Percentiles rank a stretch among this genome's conserved stretches.
Conservation (phyloP, 2,797 vertebrate species). For the Luscinia megarhynchos region DNA sequence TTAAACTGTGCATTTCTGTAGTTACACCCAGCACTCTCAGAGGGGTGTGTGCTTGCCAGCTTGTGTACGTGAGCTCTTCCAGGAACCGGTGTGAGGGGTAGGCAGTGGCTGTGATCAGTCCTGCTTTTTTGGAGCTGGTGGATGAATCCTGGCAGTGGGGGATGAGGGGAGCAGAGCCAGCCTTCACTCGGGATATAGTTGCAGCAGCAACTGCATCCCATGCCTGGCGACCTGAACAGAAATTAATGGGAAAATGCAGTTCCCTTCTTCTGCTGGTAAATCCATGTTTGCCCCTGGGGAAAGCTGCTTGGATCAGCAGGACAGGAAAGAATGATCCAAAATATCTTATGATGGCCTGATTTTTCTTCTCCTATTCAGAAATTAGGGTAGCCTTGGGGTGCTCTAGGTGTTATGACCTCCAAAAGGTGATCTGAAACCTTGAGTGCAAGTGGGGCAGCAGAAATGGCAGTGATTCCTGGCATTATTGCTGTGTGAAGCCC, state of each 20-base stretch:
- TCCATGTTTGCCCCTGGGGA: neutral
- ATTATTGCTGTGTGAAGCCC: neutral
- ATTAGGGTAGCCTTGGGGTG: neutral
- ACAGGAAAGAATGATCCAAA: neutral
- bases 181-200: neutral
- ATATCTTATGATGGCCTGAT: neutral
- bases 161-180: neutral
- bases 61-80: accelerated
- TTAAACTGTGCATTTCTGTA: neutral
- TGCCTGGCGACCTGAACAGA: neutral
- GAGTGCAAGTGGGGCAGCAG: neutral
- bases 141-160: neutral
- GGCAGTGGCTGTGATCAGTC: neutral
- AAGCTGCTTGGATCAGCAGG: neutral
- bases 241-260: neutral
- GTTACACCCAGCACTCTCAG: neutral
- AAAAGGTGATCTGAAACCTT: neutral
- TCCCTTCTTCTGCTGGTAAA: neutral
- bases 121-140: neutral
- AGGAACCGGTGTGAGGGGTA: accelerated
- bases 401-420: neutral
- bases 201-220: accelerated
- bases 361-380: neutral
- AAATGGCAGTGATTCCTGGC: neutral
- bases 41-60: neutral